A percentile compares a stretch with the other conserved stretches of the same genome.
Evolutionary conservation across 2,113 vertebrate species (phyloP).

Genomic region (Pelusios castaneus): DNA sequence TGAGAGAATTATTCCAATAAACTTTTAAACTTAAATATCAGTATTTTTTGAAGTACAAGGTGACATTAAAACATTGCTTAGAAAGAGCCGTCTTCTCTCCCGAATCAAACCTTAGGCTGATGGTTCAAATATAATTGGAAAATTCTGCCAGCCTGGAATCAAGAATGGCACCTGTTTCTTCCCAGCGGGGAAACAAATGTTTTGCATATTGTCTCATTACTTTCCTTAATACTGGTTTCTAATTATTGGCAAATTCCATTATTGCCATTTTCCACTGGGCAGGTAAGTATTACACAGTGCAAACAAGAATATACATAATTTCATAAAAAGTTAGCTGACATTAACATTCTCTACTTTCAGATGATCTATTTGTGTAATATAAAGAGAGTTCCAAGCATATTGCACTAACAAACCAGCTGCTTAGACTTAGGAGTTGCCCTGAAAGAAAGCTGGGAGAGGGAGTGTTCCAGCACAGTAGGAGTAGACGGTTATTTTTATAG

Average conservation of each 20-base stretch:
- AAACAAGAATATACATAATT: not conserved
- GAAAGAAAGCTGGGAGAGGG: not conserved
- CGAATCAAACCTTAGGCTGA: too few species aligned
- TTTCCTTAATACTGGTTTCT: too few species aligned
- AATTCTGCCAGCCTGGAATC: too few species aligned
- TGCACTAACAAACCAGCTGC: not conserved
- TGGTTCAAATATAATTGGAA: too few species aligned
- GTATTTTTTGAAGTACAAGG: conserved; percentile 5
- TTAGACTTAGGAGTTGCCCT: not conserved
- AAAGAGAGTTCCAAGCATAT: not conserved
- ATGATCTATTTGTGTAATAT: not conserved
- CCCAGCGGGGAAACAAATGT: too few species aligned
- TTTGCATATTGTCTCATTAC: too few species aligned
- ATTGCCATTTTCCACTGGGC: too few species aligned
- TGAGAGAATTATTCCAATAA: not conserved
- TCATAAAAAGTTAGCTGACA: not conserved
- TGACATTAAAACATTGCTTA: not conserved
- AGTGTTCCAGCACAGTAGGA: not conserved
- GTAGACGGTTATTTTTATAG: not conserved
- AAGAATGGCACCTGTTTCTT: too few species aligned
- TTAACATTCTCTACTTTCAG: not conserved
- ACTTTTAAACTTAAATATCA: not conserved
- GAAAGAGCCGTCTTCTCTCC: not conserved
- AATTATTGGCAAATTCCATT: too few species aligned
- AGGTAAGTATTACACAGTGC: too few species aligned